Base-by-base conservation (phyloP, 2,113 vertebrate genomes). In the Plestiodon gilberti region DNA sequence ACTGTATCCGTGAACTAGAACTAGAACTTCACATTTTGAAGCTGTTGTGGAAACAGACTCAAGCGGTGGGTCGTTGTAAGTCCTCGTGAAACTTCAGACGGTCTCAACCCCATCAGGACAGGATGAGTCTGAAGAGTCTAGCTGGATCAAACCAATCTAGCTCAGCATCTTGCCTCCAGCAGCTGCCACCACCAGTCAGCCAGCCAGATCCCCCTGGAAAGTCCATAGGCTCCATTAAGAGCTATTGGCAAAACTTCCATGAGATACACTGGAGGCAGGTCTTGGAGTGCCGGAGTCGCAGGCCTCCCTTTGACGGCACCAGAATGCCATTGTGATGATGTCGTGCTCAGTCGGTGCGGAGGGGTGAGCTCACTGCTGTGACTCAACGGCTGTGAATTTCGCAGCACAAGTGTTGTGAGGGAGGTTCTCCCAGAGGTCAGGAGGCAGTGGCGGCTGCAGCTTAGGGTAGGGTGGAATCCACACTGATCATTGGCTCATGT, bases 311-410 rank as follows among this genome's bases (percentile, higher is more conserved):
- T 22, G 20, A 22, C 33, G 43, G 52, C 74, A 73, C 81, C 81
- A 70, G 65, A 93, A 95, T 95, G 90, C 92, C 91, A 86, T 25
- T 43, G 57, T 30, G n/a, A 0, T 91, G 14, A 61, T 22, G 64
- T 40, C 83, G 85, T 77, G 0, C 59, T 55, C 23, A 52, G 61
- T 52, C 3, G 6, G n/a, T 43, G 59, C 52, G 48, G 84, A 65
- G 35, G 81, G 83, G 80, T 95, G 94, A 94, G 88, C 52, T 94
- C 90, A 94, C 84, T 79, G 87, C 67, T 83, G 86, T 94, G 94
- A 94, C 84, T 94, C 93, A 94, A 86, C 2, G 75, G 89, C 82
- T 78, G 75, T 28, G 88, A 95, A 93, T 93, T 91, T 64, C 85
- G 81, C 82, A 82, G 70, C 11, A 0, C 28, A 22, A 75, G 20